Conservation (phyloP, 2,797 vertebrate genomes). For the Chelon auratus region DNA sequence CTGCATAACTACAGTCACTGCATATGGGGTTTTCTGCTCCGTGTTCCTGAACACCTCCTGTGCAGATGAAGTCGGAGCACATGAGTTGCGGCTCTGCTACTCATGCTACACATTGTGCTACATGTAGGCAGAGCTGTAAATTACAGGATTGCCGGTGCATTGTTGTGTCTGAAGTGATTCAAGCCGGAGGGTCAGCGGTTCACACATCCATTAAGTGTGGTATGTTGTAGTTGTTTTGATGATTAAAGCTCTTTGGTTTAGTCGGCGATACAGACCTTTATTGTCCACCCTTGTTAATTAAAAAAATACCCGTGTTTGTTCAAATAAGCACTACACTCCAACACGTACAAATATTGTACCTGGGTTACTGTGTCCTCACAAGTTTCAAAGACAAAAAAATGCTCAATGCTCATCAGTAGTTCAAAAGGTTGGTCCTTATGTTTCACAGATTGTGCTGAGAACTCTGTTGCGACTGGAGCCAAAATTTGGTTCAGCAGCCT, state of each 20-base stretch:
- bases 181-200: neutral
- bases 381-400: too few relatives aligned
- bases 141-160: neutral
- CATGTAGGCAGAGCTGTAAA: neutral
- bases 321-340: too few relatives aligned
- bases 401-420: neutral
- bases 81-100: too few relatives aligned
- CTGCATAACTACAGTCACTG: neutral
- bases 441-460: neutral
- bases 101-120: neutral
- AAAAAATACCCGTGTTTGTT: neutral
- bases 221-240: neutral
- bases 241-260: neutral
- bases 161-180: slow-evolving; percentile 1
- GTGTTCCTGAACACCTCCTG: neutral
- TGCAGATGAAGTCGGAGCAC: neutral
- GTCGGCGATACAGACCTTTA: neutral
- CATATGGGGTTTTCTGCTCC: neutral
- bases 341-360: too few relatives aligned
- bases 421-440: neutral
- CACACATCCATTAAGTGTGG: neutral
- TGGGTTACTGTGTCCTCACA: too few relatives aligned
- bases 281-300: slow-evolving; percentile 3
- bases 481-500: neutral
- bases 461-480: neutral